Base-by-base conservation (phyloP, 1,140 invertebrate genomes). In the Meloidogyne chitwoodi region DNA sequence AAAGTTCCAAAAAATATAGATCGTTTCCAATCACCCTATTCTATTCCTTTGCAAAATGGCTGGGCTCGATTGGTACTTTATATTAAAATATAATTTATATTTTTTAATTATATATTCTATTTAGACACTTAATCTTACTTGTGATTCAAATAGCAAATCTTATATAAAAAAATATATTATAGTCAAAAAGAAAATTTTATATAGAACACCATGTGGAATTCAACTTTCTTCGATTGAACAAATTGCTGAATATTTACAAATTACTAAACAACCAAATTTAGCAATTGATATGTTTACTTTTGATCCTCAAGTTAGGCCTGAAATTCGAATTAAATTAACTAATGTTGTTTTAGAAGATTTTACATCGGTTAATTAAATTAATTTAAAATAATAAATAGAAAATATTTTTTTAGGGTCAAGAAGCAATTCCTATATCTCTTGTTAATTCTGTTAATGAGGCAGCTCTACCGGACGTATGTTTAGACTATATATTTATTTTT, bases 271-370 rank as follows among this genome's bases (percentile, higher is more conserved):
- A 31, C 16, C 11, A 24, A 29, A 77, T 41, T n/a, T 77, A 16
- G 63, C 69, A 22, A 77, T 77, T 29, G 76, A 77, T 31, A 27
- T 78, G 41, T 77, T 77, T 65, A 56, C 75, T 67, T 77, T 77
- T 41, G 62, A 77, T 68, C n/a, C 56, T 10, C 29, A 77, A 41
- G 61, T 77, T 29, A 22, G 75, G 41, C 63, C 72, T 22, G 31
- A 76, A 64, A 29, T 77, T 27, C 1, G 48, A 24, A 27, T 61
- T n/a, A 66, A 64, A 65, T 65, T 68, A n/a, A 22, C 26, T 62
- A 67, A 77, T 22, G 26, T 77, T 22, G 16, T 75, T 24, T n/a
- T 44, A n/a, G 63, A 77, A 26, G 76, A 77, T 66, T 77, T 77
- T 67, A 67, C 76, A 14, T 29, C 48, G 48, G 48, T 56, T 56